Percentiles rank a stretch among this genome's conserved stretches.
phyloP scores from a whole-genome alignment of 2,797 vertebrate genomes.

The Myiotriccus ornatus region DNA sequence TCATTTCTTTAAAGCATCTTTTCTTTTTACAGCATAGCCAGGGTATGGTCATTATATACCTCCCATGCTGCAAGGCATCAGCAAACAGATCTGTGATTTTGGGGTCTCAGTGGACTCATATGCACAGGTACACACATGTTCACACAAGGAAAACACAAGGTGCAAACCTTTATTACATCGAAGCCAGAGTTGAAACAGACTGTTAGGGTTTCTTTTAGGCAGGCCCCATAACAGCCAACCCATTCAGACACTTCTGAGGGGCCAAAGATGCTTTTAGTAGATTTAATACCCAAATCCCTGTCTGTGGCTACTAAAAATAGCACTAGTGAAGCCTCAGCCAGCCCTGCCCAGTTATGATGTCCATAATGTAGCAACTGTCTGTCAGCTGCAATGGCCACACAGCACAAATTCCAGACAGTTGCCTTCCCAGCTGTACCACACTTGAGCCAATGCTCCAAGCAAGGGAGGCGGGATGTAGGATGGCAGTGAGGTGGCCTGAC shows the following conservation, averaged over 20 bases:
- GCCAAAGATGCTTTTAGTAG: neutral
- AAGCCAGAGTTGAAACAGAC: neutral
- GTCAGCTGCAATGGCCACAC: neutral
- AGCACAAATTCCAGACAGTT: neutral
- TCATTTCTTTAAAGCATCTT: fast-evolving
- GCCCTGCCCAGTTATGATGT: neutral
- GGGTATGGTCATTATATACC: neutral
- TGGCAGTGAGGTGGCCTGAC: neutral
- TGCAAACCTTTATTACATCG: neutral
- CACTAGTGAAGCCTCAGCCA: neutral
- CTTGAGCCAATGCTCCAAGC: neutral
- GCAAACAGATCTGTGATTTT: neutral
- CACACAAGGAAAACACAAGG: too few relatives aligned
- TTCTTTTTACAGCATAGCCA: neutral
- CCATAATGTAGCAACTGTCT: neutral
- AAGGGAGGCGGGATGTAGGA: neutral
- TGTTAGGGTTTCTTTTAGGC: fast-evolving
- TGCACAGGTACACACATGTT: fast-evolving
- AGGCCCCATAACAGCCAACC: neutral
- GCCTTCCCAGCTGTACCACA: neutral
- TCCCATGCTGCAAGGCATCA: neutral
- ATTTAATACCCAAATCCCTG: neutral
- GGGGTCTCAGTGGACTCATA: fast-evolving
- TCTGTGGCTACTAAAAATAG: neutral
- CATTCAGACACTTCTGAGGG: neutral